A percentile compares a stretch with the other conserved stretches of the same genome.
Conservation (phyloP, 2,797 vertebrate genomes). For the Pangasius mekongensis region DNA sequence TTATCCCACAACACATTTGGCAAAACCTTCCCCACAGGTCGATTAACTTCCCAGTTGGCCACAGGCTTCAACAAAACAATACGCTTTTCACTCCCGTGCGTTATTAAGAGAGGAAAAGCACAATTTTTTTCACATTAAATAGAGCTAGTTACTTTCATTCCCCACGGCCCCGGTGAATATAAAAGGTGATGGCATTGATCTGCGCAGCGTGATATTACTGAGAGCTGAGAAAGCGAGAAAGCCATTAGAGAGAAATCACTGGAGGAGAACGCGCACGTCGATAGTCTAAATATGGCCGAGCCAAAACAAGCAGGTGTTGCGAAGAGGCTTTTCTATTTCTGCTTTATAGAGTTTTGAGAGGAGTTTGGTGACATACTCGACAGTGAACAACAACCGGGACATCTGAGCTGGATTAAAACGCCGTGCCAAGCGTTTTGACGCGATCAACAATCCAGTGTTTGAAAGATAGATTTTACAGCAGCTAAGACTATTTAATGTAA, state of each 20-base stretch:
- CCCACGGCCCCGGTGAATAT: slow-evolving; percentile 16
- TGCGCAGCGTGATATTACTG: slow-evolving; percentile 25
- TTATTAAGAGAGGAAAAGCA: slow-evolving; percentile 31
- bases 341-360: slow-evolving; percentile 22
- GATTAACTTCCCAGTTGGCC: background rate
- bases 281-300: slow-evolving; percentile 33
- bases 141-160: slow-evolving; percentile 34
- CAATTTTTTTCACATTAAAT: slow-evolving; percentile 13
- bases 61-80: background rate
- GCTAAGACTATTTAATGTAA: background rate
- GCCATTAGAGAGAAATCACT: slow-evolving; percentile 42
- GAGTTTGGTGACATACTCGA: background rate
- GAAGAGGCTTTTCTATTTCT: background rate
- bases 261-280: slow-evolving; percentile 20
- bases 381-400: background rate
- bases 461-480: background rate
- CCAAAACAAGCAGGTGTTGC: slow-evolving; percentile 26
- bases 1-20: background rate
- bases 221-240: slow-evolving; percentile 30
- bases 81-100: background rate
- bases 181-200: slow-evolving; percentile 44
- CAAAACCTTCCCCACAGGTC: background rate
- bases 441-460: background rate
- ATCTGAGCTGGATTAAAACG: background rate
- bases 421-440: background rate